Evolutionary conservation across 2,113 vertebrate species (phyloP).

Genomic region (Cervus canadensis): DNA sequence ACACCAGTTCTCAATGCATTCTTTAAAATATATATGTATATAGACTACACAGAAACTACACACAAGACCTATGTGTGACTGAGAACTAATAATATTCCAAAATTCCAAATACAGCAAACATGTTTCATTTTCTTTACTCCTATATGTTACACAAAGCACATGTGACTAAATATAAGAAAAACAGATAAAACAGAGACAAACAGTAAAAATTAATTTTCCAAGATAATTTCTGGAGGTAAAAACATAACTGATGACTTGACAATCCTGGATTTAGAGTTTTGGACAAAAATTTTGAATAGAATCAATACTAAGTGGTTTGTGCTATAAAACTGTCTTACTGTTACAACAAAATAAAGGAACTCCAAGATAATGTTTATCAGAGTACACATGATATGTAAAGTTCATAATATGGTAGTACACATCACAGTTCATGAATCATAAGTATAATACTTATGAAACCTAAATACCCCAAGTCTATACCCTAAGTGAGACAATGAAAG

Average conservation of each 20-base stretch:
- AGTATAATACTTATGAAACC: not conserved
- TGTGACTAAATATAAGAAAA: not conserved
- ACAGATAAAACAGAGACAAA: not conserved
- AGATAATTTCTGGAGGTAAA: not conserved
- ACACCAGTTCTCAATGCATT: not conserved
- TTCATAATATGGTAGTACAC: not conserved
- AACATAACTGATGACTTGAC: not conserved
- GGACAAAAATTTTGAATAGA: not conserved
- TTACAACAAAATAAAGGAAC: conserved; percentile 20
- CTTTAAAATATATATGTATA: not conserved
- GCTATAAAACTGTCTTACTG: not conserved
- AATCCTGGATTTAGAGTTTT: not conserved
- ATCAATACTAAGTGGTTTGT: not conserved
- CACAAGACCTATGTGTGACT: not conserved
- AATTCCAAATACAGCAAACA: not conserved
- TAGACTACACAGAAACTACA: not conserved
- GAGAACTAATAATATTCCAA: not conserved
- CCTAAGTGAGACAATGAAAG: not conserved
- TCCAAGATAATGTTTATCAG: not conserved
- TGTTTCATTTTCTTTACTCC: not conserved
- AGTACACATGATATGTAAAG: not conserved
- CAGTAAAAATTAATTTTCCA: conserved; percentile 18
- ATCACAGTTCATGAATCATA: not conserved
- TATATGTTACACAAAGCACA: not conserved
- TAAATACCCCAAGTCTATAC: not conserved